Evolutionary conservation across 2,113 vertebrate species (phyloP).

Genomic region (Pomatostomus ruficeps): DNA sequence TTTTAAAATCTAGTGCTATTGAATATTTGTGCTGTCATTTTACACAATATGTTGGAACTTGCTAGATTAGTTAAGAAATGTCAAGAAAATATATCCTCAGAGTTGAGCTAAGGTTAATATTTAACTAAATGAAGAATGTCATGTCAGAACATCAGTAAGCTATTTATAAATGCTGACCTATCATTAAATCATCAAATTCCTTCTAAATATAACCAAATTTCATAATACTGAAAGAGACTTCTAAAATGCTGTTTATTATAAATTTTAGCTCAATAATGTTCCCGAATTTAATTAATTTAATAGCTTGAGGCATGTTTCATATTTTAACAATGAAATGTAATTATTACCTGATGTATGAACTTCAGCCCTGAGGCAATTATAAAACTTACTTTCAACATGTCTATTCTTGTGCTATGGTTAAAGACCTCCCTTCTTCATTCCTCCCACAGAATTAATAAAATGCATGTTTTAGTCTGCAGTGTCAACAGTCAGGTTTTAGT

Average conservation of each 20-base stretch:
- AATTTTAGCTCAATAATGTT: background rate
- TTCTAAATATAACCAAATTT: background rate
- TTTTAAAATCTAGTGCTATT: background rate
- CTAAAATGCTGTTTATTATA: background rate
- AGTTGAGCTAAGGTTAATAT: background rate
- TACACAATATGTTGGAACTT: background rate
- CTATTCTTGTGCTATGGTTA: background rate
- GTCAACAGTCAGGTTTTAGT: background rate
- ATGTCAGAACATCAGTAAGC: background rate
- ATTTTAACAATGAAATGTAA: slow-evolving; percentile 12
- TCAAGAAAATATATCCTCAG: background rate
- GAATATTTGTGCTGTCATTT: background rate
- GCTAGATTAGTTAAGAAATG: background rate
- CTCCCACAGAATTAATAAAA: background rate
- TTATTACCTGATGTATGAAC: background rate
- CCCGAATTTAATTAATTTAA: slow-evolving; percentile 2
- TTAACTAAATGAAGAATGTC: background rate
- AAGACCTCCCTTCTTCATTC: background rate
- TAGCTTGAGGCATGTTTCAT: background rate
- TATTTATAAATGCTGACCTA: background rate
- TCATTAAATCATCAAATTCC: background rate
- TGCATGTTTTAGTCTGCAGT: background rate
- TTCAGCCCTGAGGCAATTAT: background rate
- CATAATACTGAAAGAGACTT: background rate
- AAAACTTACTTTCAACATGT: background rate